Evolutionary conservation across 2,113 vertebrate species (phyloP).

Genomic region (Axis porcinus): DNA sequence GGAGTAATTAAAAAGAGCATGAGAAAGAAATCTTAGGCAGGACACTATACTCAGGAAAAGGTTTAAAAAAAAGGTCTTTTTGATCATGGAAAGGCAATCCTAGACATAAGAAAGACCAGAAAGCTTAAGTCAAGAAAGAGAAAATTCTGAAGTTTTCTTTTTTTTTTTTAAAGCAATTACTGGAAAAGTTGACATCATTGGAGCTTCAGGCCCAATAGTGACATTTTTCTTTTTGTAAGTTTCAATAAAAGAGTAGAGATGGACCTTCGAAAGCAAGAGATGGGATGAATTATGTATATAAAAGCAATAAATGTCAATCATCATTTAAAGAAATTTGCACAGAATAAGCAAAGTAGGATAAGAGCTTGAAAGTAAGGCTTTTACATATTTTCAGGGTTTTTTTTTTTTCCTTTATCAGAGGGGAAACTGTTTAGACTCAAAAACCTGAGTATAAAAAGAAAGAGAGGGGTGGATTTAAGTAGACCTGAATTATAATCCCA

Average conservation of each 20-base stretch:
- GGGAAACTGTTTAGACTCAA: neutral
- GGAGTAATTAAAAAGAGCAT: neutral
- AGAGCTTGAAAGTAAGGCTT: neutral
- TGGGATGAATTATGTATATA: neutral
- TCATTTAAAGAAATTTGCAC: neutral
- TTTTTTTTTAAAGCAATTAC: neutral
- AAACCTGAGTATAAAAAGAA: neutral
- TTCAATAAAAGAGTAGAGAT: neutral
- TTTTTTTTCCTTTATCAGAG: neutral
- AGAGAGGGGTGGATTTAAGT: neutral
- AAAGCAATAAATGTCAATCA: neutral
- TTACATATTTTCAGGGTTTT: neutral
- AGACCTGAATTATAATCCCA: neutral
- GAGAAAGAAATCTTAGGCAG: neutral
- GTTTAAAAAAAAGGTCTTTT: neutral
- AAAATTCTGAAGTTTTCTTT: neutral
- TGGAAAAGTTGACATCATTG: neutral
- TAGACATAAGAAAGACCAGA: neutral
- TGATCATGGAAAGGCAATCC: neutral
- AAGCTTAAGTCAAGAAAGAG: neutral
- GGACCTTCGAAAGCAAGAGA: neutral
- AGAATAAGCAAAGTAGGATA: neutral
- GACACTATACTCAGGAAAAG: neutral
- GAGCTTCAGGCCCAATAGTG: neutral
- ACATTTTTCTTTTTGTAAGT: neutral